phyloP scores from a whole-genome alignment of 2,888 invertebrate species.

The Charanyca ferruginea region DNA sequence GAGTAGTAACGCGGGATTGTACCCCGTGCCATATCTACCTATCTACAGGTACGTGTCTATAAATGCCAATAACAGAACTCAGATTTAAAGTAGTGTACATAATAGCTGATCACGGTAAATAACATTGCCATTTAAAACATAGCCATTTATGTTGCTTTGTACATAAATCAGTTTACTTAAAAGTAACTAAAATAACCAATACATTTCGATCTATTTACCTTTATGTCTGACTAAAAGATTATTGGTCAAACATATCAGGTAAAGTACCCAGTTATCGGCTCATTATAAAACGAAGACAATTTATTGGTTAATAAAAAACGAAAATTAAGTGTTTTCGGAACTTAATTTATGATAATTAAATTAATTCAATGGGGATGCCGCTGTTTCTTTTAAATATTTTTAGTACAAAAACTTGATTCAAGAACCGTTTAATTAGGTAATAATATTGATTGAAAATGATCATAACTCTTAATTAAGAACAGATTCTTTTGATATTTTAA shows the following conservation, averaged over 20 bases:
- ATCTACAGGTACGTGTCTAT: neutral
- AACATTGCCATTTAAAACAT: constrained; percentile 14
- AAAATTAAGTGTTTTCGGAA: constrained; percentile 39
- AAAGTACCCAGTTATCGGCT: constrained; percentile 40
- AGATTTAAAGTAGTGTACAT: neutral
- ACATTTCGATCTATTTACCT: constrained; percentile 41
- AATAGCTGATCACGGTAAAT: constrained; percentile 7
- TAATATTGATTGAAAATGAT: constrained; percentile 15
- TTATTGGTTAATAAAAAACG: constrained; percentile 56
- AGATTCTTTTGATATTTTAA: neutral
- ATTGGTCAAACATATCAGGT: constrained; percentile 47
- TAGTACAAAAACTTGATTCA: constrained; percentile 4
- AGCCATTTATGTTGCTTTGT: neutral
- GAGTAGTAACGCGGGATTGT: no score
- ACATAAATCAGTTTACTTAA: neutral
- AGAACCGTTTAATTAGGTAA: constrained; percentile 26
- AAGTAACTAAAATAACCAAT: constrained; percentile 25
- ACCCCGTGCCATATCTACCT: no score
- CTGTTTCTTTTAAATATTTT: constrained; percentile 1
- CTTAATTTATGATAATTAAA: constrained; percentile 62
- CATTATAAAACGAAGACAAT: constrained; percentile 29
- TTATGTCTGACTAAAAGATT: constrained; percentile 27
- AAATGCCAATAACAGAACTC: neutral
- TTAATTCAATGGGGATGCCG: constrained; percentile 29
- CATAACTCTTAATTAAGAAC: constrained; percentile 37